Base-by-base conservation (phyloP, 1,140 invertebrate species). In the Trachymyrmex cornetzi region DNA sequence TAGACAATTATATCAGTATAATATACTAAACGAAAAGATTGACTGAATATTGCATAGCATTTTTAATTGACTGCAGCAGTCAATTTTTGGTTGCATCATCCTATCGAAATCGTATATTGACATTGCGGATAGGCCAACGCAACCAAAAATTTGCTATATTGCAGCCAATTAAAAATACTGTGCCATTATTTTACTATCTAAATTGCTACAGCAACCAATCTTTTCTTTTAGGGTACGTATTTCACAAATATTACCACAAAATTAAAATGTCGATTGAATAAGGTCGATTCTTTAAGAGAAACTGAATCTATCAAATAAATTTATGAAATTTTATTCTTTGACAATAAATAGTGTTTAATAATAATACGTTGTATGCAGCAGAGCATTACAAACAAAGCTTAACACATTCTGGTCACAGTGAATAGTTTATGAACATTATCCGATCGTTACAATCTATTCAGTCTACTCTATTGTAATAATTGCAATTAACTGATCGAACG, bases 381-480 rank as follows among this genome's bases (percentile, higher is more conserved):
- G 5, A 66, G 9, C 19, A 63, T 27, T 30, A 63, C 7, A 22
- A 44, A 64, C 38, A 64, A 64, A 77, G 30, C 34, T 22, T 22
- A 27, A 9, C 16, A 57, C 14, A 34, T 34, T 53, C 30, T 67
- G 11, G 7, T 55, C 27, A n/a, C 27, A 53, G 9, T 67, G 48
- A 67, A 80, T 80, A 80, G 53, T 80, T 80, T 34, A 80, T 24
- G 44, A 80, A 22, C 34, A 50, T 66, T 67, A 53, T 53, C 44
- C 63, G 44, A 80, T 80, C 63, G 48, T 67, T n/a, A 14, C 77
- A 67, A 80, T 80, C 44, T 69, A 34, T 12, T 53, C 9, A 44
- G 38, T 44, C 38, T 44, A 44, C 38, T 44, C 16, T 48, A 79
- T 79, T 50, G 19, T 44, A 79, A 48, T 64, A 79, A 79, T 79